A percentile compares a stretch with the other conserved stretches of the same genome.
Evolutionary conservation across 30 jellyfish, hydroid and myxozoan genomes (phyloP).

Genomic region (Turritopsis rubra): DNA sequence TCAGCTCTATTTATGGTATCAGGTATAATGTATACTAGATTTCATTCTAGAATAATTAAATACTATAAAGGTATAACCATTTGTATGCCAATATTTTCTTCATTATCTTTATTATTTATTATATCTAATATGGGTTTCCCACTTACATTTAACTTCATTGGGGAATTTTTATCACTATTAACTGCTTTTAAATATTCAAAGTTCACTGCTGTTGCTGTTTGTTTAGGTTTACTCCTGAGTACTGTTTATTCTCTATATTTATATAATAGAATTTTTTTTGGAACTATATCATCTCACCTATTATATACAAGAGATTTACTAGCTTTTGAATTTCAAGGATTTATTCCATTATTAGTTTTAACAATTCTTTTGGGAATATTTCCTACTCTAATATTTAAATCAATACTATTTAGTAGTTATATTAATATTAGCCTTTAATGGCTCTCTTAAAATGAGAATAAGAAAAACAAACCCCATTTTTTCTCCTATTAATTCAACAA

Average conservation of each 20-base stretch:
- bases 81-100: slow-evolving; percentile 27
- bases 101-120: background rate
- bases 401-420: background rate
- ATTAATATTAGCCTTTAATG: slow-evolving; percentile 6
- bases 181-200: slow-evolving; percentile 15
- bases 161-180: slow-evolving; percentile 31
- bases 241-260: slow-evolving; percentile 28
- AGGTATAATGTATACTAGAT: slow-evolving; percentile 30
- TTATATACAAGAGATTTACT: slow-evolving; percentile 24
- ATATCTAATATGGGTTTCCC: slow-evolving; percentile 50
- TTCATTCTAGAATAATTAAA: slow-evolving; percentile 33
- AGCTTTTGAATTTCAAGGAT: slow-evolving; percentile 24
- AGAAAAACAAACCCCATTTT: slow-evolving; percentile 38
- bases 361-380: slow-evolving; percentile 23
- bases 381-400: slow-evolving; percentile 6
- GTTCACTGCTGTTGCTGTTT: background rate
- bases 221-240: slow-evolving; percentile 24
- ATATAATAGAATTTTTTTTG: slow-evolving; percentile 36
- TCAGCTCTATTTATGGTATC: slow-evolving; percentile 36
- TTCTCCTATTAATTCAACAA: slow-evolving; percentile 19
- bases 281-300: slow-evolving; percentile 8
- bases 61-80: slow-evolving; percentile 20
- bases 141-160: slow-evolving; percentile 26
- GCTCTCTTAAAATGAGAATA: slow-evolving; percentile 37
- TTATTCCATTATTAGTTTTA: background rate